Percentiles rank a stretch among this genome's conserved stretches.
Conservation (phyloP, 2,888 invertebrate species). For the Cerceris ruficornis region DNA sequence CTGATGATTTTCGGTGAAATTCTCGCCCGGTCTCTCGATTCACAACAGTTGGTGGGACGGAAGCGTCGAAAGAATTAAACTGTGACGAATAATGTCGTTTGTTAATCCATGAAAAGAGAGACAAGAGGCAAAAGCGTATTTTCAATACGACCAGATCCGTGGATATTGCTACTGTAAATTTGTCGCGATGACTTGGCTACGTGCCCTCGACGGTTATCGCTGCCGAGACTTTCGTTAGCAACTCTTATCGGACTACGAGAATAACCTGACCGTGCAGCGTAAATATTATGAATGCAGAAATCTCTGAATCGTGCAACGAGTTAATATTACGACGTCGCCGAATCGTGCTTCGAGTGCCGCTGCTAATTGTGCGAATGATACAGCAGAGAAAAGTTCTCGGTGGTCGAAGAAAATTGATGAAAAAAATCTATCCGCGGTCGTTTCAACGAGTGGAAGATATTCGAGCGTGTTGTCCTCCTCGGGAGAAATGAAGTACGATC, state of each 20-base stretch:
- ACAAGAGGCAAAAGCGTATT: slow-evolving; percentile 3
- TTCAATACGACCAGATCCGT: slow-evolving; percentile 3
- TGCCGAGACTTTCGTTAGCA: slow-evolving; percentile 67
- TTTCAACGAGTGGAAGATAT: not conserved
- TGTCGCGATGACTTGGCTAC: slow-evolving; percentile 40
- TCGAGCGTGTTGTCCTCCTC: not conserved
- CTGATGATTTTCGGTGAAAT: not conserved
- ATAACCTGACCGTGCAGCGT: slow-evolving; percentile 46
- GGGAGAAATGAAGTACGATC: not conserved
- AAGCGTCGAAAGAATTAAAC: not conserved
- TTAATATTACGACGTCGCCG: slow-evolving; percentile 26
- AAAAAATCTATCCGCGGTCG: not conserved
- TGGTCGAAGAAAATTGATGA: slow-evolving; percentile 2
- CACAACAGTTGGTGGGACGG: not conserved
- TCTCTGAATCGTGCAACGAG: slow-evolving; percentile 38
- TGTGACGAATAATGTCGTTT: not conserved
- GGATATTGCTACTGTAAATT: slow-evolving; percentile 43
- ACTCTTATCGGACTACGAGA: slow-evolving; percentile 68
- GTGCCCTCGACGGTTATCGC: slow-evolving; percentile 56
- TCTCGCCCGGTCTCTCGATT: not conserved
- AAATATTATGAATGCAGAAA: slow-evolving; percentile 57
- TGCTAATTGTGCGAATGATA: slow-evolving; percentile 10
- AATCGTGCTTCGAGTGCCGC: slow-evolving; percentile 20
- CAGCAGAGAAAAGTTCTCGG: not conserved
- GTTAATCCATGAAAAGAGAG: not conserved